phyloP scores from a whole-genome alignment of 1,140 invertebrate species.

The Drosophila leontia region DNA sequence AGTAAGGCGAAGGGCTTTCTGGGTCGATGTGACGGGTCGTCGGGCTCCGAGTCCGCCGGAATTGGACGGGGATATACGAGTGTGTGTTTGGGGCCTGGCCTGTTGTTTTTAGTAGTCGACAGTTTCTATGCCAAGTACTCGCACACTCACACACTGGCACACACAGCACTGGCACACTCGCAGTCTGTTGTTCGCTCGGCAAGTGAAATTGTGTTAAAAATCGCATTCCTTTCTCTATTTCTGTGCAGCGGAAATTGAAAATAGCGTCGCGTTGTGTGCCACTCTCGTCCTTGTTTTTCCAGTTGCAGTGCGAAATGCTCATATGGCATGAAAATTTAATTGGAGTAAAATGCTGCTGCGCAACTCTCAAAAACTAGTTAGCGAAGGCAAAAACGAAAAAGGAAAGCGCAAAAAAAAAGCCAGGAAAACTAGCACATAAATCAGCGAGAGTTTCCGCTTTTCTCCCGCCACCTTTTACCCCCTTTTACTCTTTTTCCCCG shows the following conservation, averaged over 20 bases:
- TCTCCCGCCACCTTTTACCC: slow-evolving; percentile 16
- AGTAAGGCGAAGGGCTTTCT: slow-evolving; percentile 45
- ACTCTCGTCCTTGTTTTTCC: slow-evolving; percentile 52
- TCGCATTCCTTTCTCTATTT: slow-evolving; percentile 66
- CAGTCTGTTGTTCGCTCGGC: slow-evolving; percentile 36
- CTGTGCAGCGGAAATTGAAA: slow-evolving; percentile 76
- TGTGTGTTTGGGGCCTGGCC: slow-evolving; percentile 1
- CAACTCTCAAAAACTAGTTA: slow-evolving; percentile 79
- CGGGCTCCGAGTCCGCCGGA: slow-evolving; percentile 35
- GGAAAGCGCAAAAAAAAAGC: slow-evolving; percentile 35
- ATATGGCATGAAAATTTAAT: slow-evolving; percentile 81
- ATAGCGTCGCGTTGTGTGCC: slow-evolving; percentile 67
- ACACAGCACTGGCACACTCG: slow-evolving; percentile 14
- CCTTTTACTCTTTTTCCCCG: slow-evolving; percentile 12
- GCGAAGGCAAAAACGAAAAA: slow-evolving; percentile 48
- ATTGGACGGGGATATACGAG: slow-evolving; percentile 5
- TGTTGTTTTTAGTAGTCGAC: slow-evolving; percentile 53
- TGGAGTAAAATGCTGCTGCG: slow-evolving; percentile 78
- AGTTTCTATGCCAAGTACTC: slow-evolving; percentile 69
- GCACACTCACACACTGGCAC: not conserved
- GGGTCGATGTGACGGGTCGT: slow-evolving; percentile 56
- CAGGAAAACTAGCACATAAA: slow-evolving; percentile 46
- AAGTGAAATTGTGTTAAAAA: slow-evolving; percentile 78
- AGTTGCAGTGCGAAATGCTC: slow-evolving; percentile 70
- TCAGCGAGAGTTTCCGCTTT: slow-evolving; percentile 55